Evolutionary conservation across 1,140 invertebrate species (phyloP).

Genomic region (Diachasmimorpha longicaudata): DNA sequence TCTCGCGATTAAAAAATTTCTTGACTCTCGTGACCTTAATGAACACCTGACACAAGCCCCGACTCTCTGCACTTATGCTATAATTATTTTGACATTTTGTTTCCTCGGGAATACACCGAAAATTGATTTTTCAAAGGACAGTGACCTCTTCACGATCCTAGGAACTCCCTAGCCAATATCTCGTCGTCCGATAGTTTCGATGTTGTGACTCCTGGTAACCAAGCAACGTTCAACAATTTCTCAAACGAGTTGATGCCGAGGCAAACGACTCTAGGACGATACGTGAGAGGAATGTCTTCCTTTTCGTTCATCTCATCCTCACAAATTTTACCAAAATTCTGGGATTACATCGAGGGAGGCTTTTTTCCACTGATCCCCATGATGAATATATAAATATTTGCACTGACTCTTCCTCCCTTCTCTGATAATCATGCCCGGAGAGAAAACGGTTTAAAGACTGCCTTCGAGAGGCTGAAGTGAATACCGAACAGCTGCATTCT

Average conservation of each 20-base stretch:
- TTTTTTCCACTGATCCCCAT: not conserved
- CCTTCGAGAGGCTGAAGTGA: not conserved
- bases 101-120: too few species aligned
- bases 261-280: not conserved
- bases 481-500: constrained; percentile 8
- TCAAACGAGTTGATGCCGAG: not conserved
- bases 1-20: too few species aligned
- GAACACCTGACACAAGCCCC: too few species aligned
- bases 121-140: not conserved
- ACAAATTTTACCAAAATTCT: not conserved
- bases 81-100: too few species aligned
- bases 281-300: not conserved
- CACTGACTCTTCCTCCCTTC: not conserved
- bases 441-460: not conserved
- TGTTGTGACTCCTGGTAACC: not conserved
- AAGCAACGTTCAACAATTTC: not conserved
- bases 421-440: not conserved
- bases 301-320: not conserved
- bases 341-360: not conserved
- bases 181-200: not conserved
- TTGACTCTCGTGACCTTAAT: too few species aligned
- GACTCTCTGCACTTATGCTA: too few species aligned
- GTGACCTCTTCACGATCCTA: not conserved
- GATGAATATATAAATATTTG: not conserved
- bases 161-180: not conserved